These are phyloP conservation scores for Megalurothrips usitatus DNA, from an alignment of 2,888 invertebrate genomes.

Conservation along the genomic window DNA sequence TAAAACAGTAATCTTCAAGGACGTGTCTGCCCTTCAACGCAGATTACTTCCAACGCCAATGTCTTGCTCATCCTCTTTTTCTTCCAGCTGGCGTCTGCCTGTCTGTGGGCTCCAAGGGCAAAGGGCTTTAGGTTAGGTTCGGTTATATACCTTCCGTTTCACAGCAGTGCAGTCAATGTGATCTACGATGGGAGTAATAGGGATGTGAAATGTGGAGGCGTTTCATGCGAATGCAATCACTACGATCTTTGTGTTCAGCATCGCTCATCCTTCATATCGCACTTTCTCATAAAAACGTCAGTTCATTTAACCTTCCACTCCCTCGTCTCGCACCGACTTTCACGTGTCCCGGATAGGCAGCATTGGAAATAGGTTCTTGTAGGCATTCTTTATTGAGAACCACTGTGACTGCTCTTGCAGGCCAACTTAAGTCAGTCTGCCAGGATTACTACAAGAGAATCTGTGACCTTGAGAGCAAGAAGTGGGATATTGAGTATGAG, in stretches of 20 bases:
- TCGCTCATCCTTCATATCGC: too few relatives aligned
- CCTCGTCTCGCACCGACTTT: too few relatives aligned
- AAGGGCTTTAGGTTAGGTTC: too few relatives aligned
- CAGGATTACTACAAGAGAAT: constrained; percentile 80
- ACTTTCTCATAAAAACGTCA: too few relatives aligned
- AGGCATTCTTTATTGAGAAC: constrained; percentile 44
- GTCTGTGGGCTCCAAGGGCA: neutral
- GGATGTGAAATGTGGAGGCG: too few relatives aligned
- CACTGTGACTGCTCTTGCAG: constrained; percentile 47
- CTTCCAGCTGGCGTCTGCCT: constrained; percentile 1
- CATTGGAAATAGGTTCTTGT: neutral
- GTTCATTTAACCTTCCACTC: too few relatives aligned
- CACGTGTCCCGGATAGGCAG: too few relatives aligned
- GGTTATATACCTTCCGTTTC: too few relatives aligned
- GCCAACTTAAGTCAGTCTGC: constrained; percentile 63
- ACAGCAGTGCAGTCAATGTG: too few relatives aligned
- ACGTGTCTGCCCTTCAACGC: neutral
- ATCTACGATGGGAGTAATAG: too few relatives aligned
- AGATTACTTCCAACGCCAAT: neutral
- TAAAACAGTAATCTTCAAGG: neutral
- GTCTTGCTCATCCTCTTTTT: constrained; percentile 25
- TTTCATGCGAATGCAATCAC: too few relatives aligned
- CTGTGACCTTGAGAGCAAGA: constrained; percentile 77
- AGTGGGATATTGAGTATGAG: constrained; percentile 97
- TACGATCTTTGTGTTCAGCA: too few relatives aligned